Percentiles rank a stretch among this genome's conserved stretches.
These are phyloP conservation scores for Megalopta genalis DNA, from an alignment of 1,140 invertebrate species.

Conservation along the genomic window DNA sequence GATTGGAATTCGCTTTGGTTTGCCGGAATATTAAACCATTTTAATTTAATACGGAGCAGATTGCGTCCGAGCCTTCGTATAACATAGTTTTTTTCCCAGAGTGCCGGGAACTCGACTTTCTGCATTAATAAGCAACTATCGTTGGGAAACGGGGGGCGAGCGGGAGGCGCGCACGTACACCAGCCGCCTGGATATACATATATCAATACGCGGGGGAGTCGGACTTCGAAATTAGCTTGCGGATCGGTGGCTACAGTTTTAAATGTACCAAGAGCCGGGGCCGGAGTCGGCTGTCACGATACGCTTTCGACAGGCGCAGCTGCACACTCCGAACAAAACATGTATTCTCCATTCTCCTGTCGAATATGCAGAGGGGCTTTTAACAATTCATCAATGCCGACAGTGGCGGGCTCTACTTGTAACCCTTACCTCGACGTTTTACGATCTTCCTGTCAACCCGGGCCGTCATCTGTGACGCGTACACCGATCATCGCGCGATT, in stretches of 20 bases:
- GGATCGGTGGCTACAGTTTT: slow-evolving; percentile 7
- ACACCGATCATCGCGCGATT: not conserved
- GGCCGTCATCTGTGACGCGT: slow-evolving; percentile 1
- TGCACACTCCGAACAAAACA: slow-evolving; percentile 40
- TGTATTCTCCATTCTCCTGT: slow-evolving; percentile 33
- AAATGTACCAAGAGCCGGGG: slow-evolving; percentile 13
- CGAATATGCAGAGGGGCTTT: slow-evolving; percentile 42
- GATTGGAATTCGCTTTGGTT: not conserved
- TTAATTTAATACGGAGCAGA: not conserved
- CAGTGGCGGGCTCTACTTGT: slow-evolving; percentile 8
- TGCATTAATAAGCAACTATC: slow-evolving; percentile 18
- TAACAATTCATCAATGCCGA: slow-evolving; percentile 45
- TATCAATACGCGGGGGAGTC: not conserved
- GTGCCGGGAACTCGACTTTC: not conserved
- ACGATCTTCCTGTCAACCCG: slow-evolving; percentile 30
- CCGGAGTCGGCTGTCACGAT: slow-evolving; percentile 21
- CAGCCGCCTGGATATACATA: not conserved
- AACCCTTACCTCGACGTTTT: slow-evolving; percentile 39
- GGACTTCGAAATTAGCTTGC: slow-evolving; percentile 20
- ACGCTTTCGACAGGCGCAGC: slow-evolving; percentile 33
- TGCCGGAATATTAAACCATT: not conserved
- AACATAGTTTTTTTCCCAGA: not conserved
- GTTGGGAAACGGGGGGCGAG: not conserved
- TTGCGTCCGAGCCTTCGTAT: not conserved
- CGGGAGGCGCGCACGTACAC: not conserved